A percentile compares a stretch with the other conserved stretches of the same genome.
phyloP scores from a whole-genome alignment of 2,113 vertebrate genomes.

The Danio rerio region GRCz12tu NC_133185.1:25156501-25157000 shows the following conservation, averaged over 20 bases:
- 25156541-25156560: constrained; percentile 65
- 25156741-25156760: background rate
- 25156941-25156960: no score
- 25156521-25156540: background rate
- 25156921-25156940: no score
- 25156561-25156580: constrained; percentile 67
- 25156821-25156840: background rate
- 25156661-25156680: background rate
- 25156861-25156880: background rate
- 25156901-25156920: no score
- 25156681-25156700: background rate
- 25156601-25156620: constrained; percentile 63
- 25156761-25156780: background rate
- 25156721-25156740: constrained; percentile 6
- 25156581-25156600: constrained; percentile 68
- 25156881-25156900: no score
- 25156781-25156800: background rate
- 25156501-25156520: background rate
- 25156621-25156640: constrained; percentile 62
- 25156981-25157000: no score
- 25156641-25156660: constrained; percentile 50
- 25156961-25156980: no score
- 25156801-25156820: background rate
- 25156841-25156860: background rate
- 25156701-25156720: background rate